These are phyloP conservation scores for Rhagoletis pomonella DNA, from an alignment of 1,140 invertebrate species.

Conservation along the genomic window DNA sequence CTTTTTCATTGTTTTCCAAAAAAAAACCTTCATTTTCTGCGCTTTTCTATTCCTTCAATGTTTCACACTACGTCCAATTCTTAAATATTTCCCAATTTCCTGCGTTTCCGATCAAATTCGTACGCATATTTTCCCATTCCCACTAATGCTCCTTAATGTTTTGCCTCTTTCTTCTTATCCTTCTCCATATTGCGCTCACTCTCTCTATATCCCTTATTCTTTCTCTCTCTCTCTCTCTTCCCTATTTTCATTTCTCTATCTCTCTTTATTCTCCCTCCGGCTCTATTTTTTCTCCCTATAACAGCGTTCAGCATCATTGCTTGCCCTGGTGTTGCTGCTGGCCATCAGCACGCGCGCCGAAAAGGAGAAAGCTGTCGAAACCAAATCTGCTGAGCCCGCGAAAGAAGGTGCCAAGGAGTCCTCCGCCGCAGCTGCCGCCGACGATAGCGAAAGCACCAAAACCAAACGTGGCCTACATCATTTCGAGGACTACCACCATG, in stretches of 20 bases:
- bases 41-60: too few relatives aligned
- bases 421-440: conserved; percentile 73
- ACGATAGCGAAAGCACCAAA: conserved; percentile 77
- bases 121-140: not conserved
- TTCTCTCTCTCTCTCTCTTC: not conserved
- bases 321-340: conserved; percentile 75
- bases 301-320: conserved; percentile 74
- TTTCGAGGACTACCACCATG: conserved; percentile 74
- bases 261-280: not conserved
- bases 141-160: not conserved
- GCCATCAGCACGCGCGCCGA: conserved; percentile 71
- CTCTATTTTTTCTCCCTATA: conserved; percentile 8
- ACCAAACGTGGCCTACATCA: conserved; percentile 80
- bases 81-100: too few relatives aligned
- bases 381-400: conserved; percentile 71
- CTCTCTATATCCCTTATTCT: not conserved
- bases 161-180: not conserved
- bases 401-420: conserved; percentile 74
- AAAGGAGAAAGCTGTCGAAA: conserved; percentile 75
- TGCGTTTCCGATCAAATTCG: too few relatives aligned
- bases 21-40: too few relatives aligned
- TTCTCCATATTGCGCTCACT: not conserved
- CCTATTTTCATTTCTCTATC: not conserved
- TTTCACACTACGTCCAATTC: too few relatives aligned
- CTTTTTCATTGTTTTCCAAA: too few relatives aligned